Percentiles rank a stretch among this genome's conserved stretches.
Conservation (phyloP, 2,888 invertebrate species). For the Cremastinae sp. region DNA sequence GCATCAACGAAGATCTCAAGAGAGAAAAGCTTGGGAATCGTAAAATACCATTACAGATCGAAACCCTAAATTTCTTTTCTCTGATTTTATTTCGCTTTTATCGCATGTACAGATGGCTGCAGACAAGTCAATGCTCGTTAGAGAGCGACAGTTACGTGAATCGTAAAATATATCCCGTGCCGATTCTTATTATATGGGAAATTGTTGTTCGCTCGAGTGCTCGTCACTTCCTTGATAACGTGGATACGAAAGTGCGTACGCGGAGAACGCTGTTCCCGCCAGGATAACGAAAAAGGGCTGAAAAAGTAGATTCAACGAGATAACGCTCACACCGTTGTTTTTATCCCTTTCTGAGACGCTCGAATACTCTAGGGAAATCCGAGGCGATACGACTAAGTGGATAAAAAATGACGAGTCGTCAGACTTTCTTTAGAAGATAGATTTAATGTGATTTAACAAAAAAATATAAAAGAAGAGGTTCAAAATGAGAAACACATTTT, state of each 20-base stretch:
- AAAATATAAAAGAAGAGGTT: no score
- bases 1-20: not conserved
- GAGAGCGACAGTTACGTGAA: conserved; percentile 51
- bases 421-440: not conserved
- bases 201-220: conserved; percentile 24
- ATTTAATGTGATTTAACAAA: not conserved
- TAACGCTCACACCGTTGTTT: conserved; percentile 12
- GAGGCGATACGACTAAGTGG: conserved; percentile 7
- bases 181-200: conserved; percentile 43
- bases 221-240: conserved; percentile 22
- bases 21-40: conserved; percentile 26
- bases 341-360: conserved; percentile 4
- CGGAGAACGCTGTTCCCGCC: conserved; percentile 17
- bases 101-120: not conserved
- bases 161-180: conserved; percentile 46
- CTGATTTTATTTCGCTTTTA: not conserved
- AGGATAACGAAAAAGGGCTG: conserved; percentile 8
- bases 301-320: conserved; percentile 13
- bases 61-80: not conserved
- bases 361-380: conserved; percentile 16
- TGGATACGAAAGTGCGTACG: conserved; percentile 6
- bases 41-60: conserved; percentile 2
- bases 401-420: conserved; percentile 11
- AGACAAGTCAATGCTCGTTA: conserved; percentile 49
- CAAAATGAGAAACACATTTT: no score